Evolutionary conservation across 2,113 vertebrate species (phyloP).

Genomic region (Odobenus rosmarus): DNA sequence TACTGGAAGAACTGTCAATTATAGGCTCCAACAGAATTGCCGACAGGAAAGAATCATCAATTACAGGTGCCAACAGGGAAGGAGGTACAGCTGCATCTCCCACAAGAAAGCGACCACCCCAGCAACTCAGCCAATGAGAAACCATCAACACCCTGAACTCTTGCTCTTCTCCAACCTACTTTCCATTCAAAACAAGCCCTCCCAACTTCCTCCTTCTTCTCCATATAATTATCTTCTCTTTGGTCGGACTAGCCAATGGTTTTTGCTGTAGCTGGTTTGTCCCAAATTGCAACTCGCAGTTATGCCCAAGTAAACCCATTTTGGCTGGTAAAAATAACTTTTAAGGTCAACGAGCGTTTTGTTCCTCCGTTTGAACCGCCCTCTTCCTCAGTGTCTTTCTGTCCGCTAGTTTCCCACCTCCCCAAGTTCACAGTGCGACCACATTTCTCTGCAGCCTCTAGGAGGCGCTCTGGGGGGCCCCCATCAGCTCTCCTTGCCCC

Average conservation of each 20-base stretch:
- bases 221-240: background rate
- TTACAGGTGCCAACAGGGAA: background rate
- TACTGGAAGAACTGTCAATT: background rate
- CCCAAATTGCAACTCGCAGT: background rate
- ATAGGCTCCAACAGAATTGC: background rate
- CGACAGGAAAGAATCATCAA: background rate
- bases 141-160: background rate
- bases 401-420: background rate
- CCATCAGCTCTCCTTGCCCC: background rate
- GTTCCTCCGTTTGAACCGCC: background rate
- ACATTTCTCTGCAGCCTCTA: background rate
- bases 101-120: background rate
- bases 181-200: background rate
- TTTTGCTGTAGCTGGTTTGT: background rate
- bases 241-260: background rate
- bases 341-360: background rate
- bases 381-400: background rate
- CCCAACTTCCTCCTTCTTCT: background rate
- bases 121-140: background rate
- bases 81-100: background rate
- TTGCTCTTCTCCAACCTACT: background rate
- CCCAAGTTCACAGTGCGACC: background rate
- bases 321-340: no score
- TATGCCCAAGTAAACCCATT: background rate
- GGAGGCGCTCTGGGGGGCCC: background rate